Percentiles rank a stretch among this genome's conserved stretches.
Conservation (phyloP, 2,113 vertebrate species). For the Pomatostomus ruficeps region DNA sequence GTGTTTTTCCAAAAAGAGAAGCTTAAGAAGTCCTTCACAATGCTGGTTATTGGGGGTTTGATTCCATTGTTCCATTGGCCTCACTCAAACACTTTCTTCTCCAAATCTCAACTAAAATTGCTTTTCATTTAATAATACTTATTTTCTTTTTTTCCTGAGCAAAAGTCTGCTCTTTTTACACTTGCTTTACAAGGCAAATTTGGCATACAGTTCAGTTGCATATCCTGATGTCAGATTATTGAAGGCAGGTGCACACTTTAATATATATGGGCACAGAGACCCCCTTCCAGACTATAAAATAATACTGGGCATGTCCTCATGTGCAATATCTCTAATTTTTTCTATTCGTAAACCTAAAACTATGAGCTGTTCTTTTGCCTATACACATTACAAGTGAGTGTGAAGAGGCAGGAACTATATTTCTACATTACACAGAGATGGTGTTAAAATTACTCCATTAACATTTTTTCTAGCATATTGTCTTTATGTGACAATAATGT, state of each 20-base stretch:
- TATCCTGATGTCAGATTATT: slow-evolving; percentile 64
- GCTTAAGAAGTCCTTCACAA: neutral
- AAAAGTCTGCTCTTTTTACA: slow-evolving; percentile 60
- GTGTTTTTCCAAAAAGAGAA: neutral
- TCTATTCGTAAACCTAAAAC: slow-evolving; percentile 58
- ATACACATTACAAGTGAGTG: slow-evolving; percentile 11
- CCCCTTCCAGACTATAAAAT: slow-evolving; percentile 70
- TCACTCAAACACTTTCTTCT: slow-evolving; percentile 18
- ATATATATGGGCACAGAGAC: slow-evolving; percentile 67
- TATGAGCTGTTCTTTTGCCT: slow-evolving; percentile 41
- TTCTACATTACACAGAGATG: neutral
- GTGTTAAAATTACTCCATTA: slow-evolving; percentile 24
- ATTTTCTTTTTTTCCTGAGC: neutral
- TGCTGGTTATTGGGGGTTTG: neutral
- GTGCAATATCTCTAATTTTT: slow-evolving; percentile 50
- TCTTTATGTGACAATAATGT: neutral
- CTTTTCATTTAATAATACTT: slow-evolving; percentile 1
- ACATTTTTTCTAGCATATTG: neutral
- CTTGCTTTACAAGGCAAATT: slow-evolving; percentile 69
- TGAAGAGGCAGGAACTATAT: slow-evolving; percentile 2
- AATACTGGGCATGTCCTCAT: slow-evolving; percentile 56
- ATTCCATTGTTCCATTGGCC: slow-evolving; percentile 8
- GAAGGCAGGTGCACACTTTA: slow-evolving; percentile 75
- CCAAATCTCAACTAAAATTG: slow-evolving; percentile 28
- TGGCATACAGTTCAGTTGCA: slow-evolving; percentile 53